Base-by-base conservation (phyloP, 2,888 invertebrate genomes). In the Leucania comma region DNA sequence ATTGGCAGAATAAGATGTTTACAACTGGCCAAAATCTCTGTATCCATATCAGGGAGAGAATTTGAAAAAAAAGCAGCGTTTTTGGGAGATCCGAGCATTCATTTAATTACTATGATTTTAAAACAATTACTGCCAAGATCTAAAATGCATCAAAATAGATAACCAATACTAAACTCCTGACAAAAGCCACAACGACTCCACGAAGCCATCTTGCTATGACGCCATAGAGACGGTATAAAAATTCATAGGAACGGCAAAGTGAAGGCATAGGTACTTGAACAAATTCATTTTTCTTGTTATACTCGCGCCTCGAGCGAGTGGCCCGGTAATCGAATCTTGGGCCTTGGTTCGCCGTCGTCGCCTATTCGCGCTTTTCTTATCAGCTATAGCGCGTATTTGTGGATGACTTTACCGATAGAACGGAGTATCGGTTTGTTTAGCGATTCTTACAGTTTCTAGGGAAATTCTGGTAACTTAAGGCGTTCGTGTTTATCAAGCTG, bases 221-320 rank as follows among this genome's bases (percentile, higher is more conserved):
- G 46, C 80, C 54, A 70, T 71, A 65, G 56, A 72, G 53, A 48
- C 24, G 60, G 46, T 71, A 82, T 75, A 80, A 83, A 85, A 87
- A 82, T 84, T 85, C 86, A 86, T 85, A 80, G 85, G 69, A 73
- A 58, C 64, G 42, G 72, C 62, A 57, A 72, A 77, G 51, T 65
- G 68, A 81, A 67, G 83, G 82, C 84, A 78, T 81, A 81, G 85
- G 75, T 74, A 82, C 84, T 87, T 86, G 78, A 83, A 85, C 81
- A 89, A 91, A 90, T 91, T 91, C 90, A 90, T 89, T 91, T 91
- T 90, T 88, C 90, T 87, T 90, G 91, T 91, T 89, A 90, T 87
- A 84, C 84, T 82, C 88, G 82, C 86, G 84, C 88, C 85, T 75
- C 82, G 82, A 82, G 87, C 84, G 84, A 89, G 87, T 85, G 87